A percentile compares a stretch with the other conserved stretches of the same genome.
Conservation (phyloP, 2,888 invertebrate species). For the Sphinx pinastri region DNA sequence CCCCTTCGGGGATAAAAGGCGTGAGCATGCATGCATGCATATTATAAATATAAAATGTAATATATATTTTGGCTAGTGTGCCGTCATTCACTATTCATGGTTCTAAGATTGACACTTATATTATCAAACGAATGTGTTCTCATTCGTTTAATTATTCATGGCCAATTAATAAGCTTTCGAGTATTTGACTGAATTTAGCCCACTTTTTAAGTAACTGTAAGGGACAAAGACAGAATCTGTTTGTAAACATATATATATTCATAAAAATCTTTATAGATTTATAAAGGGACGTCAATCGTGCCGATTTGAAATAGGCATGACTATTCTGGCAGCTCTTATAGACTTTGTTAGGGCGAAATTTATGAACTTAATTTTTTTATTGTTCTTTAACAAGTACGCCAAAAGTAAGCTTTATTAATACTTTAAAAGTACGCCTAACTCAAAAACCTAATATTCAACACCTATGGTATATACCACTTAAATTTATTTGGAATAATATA, state of each 20-base stretch:
- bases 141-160: conserved; percentile 3
- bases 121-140: neutral
- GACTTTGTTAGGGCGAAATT: too few species aligned
- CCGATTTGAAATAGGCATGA: neutral
- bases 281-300: neutral
- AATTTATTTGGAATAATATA: too few species aligned
- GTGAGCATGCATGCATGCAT: too few species aligned
- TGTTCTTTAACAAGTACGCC: too few species aligned
- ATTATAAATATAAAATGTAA: too few species aligned
- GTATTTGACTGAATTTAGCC: conserved; percentile 15
- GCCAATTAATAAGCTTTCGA: conserved; percentile 16
- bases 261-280: neutral
- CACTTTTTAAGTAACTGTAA: conserved; percentile 15
- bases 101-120: neutral
- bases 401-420: too few species aligned
- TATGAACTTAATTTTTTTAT: neutral
- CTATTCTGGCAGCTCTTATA: too few species aligned
- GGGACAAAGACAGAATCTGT: conserved; percentile 4
- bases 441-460: too few species aligned
- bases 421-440: too few species aligned
- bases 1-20: too few species aligned
- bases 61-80: too few species aligned
- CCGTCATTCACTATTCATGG: neutral
- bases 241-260: conserved; percentile 21
- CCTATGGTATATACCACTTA: too few species aligned